phyloP scores from a whole-genome alignment of 2,797 vertebrate species.

The Gastrophryne carolinensis region DNA sequence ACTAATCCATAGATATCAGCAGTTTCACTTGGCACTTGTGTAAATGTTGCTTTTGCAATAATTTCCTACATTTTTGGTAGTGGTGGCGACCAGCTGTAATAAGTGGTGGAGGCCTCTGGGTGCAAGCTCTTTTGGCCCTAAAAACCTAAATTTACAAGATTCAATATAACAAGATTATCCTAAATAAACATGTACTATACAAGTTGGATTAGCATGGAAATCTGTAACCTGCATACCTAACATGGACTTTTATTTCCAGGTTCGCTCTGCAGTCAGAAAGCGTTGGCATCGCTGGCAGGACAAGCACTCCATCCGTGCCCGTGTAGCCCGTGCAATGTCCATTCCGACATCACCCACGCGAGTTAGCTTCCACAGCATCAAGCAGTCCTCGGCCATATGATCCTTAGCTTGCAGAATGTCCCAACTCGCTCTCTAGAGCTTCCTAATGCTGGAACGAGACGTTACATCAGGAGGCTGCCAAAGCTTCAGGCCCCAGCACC shows the following conservation, averaged over 20 bases:
- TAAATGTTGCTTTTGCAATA: too few species aligned
- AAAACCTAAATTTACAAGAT: too few species aligned
- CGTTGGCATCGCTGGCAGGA: slow-evolving; percentile 92
- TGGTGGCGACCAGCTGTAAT: too few species aligned
- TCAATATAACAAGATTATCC: too few species aligned
- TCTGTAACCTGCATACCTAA: background rate
- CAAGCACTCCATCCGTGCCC: slow-evolving; percentile 85
- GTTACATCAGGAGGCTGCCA: too few species aligned
- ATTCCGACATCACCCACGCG: slow-evolving; percentile 88
- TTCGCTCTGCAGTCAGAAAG: slow-evolving; percentile 85
- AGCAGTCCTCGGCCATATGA: slow-evolving; percentile 85
- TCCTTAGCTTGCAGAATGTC: rapidly evolving
- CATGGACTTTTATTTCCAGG: slow-evolving; percentile 62
- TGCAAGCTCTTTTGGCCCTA: too few species aligned
- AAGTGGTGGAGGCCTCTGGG: too few species aligned
- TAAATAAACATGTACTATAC: background rate
- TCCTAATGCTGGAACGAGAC: background rate
- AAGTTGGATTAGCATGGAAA: background rate
- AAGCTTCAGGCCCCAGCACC: background rate
- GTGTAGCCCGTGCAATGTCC: slow-evolving; percentile 83
- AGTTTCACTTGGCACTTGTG: too few species aligned
- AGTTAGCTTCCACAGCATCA: slow-evolving; percentile 93
- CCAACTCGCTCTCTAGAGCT: background rate
- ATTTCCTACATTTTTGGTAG: too few species aligned
- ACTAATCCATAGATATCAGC: too few species aligned